Evolutionary conservation across 1,140 invertebrate genomes (phyloP).

Genomic region (Neuroterus valhalla): DNA sequence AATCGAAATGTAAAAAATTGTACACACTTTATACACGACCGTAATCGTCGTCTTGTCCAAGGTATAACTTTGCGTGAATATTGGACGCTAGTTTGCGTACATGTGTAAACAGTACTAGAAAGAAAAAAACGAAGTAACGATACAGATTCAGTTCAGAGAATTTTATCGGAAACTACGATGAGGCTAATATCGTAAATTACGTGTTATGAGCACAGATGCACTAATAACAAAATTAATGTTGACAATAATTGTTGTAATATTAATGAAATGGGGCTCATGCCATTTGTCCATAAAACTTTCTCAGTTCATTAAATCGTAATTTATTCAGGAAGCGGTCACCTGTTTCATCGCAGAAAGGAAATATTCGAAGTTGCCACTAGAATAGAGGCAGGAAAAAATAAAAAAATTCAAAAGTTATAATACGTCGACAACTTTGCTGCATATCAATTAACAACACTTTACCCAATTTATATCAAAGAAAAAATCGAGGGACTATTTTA

Average conservation of each 20-base stretch:
- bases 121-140: slow-evolving; percentile 34
- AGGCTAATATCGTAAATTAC: neutral
- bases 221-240: neutral
- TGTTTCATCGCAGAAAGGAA: neutral
- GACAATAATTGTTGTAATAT: neutral
- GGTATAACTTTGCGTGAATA: slow-evolving; percentile 36
- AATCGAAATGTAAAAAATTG: slow-evolving; percentile 63
- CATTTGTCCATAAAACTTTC: neutral
- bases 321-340: neutral
- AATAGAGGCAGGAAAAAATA: neutral
- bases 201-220: too few species aligned
- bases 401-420: neutral
- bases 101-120: slow-evolving; percentile 42
- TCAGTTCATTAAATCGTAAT: neutral
- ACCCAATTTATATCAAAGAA: too few species aligned
- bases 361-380: neutral
- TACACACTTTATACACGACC: slow-evolving; percentile 60
- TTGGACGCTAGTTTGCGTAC: slow-evolving; percentile 41
- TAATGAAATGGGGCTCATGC: neutral
- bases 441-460: neutral
- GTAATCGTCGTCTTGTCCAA: neutral
- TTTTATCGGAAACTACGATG: slow-evolving; percentile 14
- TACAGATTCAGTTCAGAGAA: slow-evolving; percentile 19
- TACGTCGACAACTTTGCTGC: neutral
- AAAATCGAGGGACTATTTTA: too few species aligned